Evolutionary conservation across 2,113 vertebrate species (phyloP).

Genomic region (Cyphotilapia sp.): DNA sequence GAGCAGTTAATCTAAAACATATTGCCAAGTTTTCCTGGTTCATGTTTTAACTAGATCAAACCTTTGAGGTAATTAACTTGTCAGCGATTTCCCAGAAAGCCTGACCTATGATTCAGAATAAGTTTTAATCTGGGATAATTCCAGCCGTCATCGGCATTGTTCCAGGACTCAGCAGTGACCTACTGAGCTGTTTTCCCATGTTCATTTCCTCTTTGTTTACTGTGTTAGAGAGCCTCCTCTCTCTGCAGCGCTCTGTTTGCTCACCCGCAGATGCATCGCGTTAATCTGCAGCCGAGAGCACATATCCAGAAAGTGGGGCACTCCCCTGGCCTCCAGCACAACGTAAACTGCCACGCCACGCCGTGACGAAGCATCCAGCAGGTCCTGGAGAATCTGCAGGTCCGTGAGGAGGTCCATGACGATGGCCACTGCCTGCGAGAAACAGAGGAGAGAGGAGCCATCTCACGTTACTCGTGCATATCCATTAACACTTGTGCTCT

Average conservation of each 20-base stretch:
- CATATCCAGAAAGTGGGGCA: slow-evolving; percentile 89
- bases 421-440: slow-evolving; percentile 81
- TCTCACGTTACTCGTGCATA: background rate
- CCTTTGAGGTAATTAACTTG: background rate
- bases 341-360: slow-evolving; percentile 85
- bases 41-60: background rate
- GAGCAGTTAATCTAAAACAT: background rate
- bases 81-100: background rate
- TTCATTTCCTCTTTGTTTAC: background rate
- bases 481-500: background rate
- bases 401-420: slow-evolving; percentile 94
- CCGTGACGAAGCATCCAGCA: slow-evolving; percentile 81
- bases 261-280: slow-evolving; percentile 82
- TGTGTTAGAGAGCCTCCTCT: background rate
- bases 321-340: slow-evolving; percentile 78
- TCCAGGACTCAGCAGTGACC: background rate
- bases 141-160: background rate
- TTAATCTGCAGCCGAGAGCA: slow-evolving; percentile 78
- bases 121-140: background rate
- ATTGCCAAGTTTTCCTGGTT: background rate
- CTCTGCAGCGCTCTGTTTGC: background rate
- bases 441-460: background rate
- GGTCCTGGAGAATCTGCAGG: slow-evolving; percentile 87
- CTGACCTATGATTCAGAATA: background rate
- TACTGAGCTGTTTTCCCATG: background rate